Evolutionary conservation across 1,140 invertebrate genomes (phyloP), one percentile per base, ranked within the genome.

Genomic region (Caenorhabditis brenneri): DNA sequence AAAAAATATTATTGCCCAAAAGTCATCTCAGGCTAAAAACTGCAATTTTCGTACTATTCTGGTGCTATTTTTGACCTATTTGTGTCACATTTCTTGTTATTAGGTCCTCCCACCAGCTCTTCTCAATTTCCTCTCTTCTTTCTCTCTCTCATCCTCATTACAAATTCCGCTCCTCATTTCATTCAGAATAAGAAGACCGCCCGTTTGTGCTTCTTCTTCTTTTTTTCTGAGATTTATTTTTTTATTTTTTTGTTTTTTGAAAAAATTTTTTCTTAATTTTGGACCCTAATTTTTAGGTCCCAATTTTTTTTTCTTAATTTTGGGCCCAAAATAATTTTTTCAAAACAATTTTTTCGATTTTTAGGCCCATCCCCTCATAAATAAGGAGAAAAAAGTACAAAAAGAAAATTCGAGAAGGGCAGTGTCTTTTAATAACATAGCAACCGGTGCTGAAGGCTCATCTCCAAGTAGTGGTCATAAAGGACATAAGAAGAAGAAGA

Each of bases 91-190:
- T 42, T 12, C 39, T 42, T 12, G 5, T 42, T 12, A 51, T 51
- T 4, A 55, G 51, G 3, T 33, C 16, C 31, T 12, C 24, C 36
- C 9, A 42, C 78, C 15, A 51, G 27, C 33, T 79, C 53, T 6
- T 60, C 80, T 55, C 49, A 80, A 51, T 80, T 80, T 80, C 49
- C 79, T 53, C 15, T 33, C 33, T 53, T 53, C 24, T 53, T 22
- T 19, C 15, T 16, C 6, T 7, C 27, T 46, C 39, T 33, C 48
- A 10, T 49, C 22, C 49, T 80, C 49, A 49, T 51, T 49, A 80
- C 78, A 81, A 39, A 69, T 48, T 82, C 55, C 39, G 33, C n/a
- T 22, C 22, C 51, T 31, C 79, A 58, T 58, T 58, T 58, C 53
- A n/a, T 27, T 24, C 3, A n/a, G n/a, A 19, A n/a, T 0, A 55